Conservation (phyloP, 2,888 invertebrate species). For the Oscheius onirici region DNA sequence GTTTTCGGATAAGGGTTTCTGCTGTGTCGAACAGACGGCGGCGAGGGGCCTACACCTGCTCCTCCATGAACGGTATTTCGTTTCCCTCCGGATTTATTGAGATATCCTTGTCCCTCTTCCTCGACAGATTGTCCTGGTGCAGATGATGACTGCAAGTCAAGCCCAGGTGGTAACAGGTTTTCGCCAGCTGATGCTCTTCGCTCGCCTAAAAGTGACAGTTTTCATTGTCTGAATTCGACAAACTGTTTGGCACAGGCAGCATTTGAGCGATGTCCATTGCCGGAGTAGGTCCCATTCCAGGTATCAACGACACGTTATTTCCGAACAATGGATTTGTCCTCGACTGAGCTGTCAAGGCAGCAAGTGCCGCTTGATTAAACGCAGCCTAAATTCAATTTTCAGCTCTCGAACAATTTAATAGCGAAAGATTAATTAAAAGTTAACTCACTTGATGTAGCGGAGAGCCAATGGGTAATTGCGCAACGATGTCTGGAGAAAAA, state of each 20-base stretch:
- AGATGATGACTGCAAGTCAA: constrained; percentile 4
- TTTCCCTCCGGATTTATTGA: constrained; percentile 63
- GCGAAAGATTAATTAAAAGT: neutral
- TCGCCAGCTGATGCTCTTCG: constrained; percentile 67
- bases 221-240: neutral
- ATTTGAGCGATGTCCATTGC: constrained; percentile 39
- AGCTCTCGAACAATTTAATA: neutral
- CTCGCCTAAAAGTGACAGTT: constrained; percentile 52
- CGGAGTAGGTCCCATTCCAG: constrained; percentile 34
- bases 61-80: constrained; percentile 64
- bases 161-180: constrained; percentile 43
- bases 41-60: constrained; percentile 17
- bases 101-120: constrained; percentile 60
- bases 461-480: constrained; percentile 39
- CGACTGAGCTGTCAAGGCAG: constrained; percentile 24
- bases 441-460: constrained; percentile 30
- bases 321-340: constrained; percentile 12
- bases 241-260: constrained; percentile 49
- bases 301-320: constrained; percentile 26
- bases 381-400: constrained; percentile 26
- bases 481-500: constrained; percentile 49
- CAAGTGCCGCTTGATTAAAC: constrained; percentile 24
- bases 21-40: constrained; percentile 51
- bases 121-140: constrained; percentile 36
- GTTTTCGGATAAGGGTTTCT: constrained; percentile 60